Base-by-base conservation (phyloP, 2,113 vertebrate genomes). In the Megaceryle torquata region DNA sequence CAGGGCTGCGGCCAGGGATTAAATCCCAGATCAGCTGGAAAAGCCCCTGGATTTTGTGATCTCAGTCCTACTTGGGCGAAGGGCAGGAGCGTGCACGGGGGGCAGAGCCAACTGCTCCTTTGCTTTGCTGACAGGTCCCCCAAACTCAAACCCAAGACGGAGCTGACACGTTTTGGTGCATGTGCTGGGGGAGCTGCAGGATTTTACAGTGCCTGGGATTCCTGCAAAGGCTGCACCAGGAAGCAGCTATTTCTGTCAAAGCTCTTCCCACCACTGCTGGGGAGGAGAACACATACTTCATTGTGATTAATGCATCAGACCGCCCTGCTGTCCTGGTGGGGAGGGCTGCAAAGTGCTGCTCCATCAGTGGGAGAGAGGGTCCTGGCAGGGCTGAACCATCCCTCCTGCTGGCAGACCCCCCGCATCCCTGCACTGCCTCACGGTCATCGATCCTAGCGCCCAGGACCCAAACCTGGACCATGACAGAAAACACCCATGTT, bases 401-500 rank as follows among this genome's bases (percentile, higher is more conserved):
- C 61, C 10, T 21, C 2, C 4, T 35, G 29, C 39, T 4, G 8
- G 8, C 54, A 50, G 59, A 28, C 3, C 43, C 53, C 48, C 4
- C 15, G 15, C 16, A 2, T 4, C 12, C 37, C 51, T 31, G 20
- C 25, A 20, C 82, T 48, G 76, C 60, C 69, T 33, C 48, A 4
- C 46, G 19, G 51, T 4, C 43, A 26, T 3, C 1, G 5, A 29
- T 22, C 10, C 20, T 35, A 0, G 0, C 37, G 63, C 50, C 15
- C 3, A 1, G 10, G 33, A 25, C 57, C 70, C 41, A 15, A 5
- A 75, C 1, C 63, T 9, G 48, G 39, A 31, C 17, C 48, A 21
- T 2, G 4, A 29, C 8, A 54, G 64, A 53, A 69, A 41, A 59
- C 7, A 9, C 4, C 0, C 0, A 0, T 1, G 2, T 14, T 51